These are phyloP conservation scores for Malaclemys terrapin DNA, from an alignment of 2,113 vertebrate genomes.

Conservation along the genomic window DNA sequence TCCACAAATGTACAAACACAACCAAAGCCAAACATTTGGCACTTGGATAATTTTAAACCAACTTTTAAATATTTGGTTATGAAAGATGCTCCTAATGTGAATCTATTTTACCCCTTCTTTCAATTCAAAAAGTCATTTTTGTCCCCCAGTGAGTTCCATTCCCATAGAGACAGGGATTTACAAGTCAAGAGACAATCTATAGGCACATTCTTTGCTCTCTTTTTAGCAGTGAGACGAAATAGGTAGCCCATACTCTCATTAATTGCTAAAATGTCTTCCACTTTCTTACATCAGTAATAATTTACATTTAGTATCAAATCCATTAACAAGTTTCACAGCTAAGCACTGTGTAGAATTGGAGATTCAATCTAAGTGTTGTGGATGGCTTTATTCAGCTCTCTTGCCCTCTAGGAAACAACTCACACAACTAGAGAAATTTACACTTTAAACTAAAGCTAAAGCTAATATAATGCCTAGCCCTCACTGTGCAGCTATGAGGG, in stretches of 20 bases:
- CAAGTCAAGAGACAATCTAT: background rate
- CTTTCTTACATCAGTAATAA: constrained; percentile 33
- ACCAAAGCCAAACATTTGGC: constrained; percentile 6
- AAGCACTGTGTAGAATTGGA: background rate
- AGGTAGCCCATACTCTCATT: constrained; percentile 59
- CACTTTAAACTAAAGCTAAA: background rate
- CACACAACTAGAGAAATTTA: background rate
- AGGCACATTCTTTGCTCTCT: constrained; percentile 11
- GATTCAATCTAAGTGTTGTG: background rate
- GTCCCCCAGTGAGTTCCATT: background rate
- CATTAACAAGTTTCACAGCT: background rate
- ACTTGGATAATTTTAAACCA: background rate
- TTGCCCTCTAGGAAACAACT: background rate
- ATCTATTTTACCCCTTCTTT: constrained; percentile 11
- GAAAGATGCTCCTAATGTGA: background rate
- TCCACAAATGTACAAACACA: constrained; percentile 26
- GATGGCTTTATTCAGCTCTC: background rate
- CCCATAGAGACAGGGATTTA: background rate
- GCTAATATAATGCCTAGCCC: accelerated
- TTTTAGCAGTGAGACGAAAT: constrained; percentile 58
- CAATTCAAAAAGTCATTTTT: background rate
- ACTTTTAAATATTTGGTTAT: background rate
- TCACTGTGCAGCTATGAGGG: accelerated
- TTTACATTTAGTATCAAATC: constrained; percentile 45
- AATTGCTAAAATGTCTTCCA: constrained; percentile 35